Percentiles rank a stretch among this genome's conserved stretches.
Conservation (phyloP, 35 echinoderm and acorn worm species). For the Heliocidaris erythrogramma region DNA sequence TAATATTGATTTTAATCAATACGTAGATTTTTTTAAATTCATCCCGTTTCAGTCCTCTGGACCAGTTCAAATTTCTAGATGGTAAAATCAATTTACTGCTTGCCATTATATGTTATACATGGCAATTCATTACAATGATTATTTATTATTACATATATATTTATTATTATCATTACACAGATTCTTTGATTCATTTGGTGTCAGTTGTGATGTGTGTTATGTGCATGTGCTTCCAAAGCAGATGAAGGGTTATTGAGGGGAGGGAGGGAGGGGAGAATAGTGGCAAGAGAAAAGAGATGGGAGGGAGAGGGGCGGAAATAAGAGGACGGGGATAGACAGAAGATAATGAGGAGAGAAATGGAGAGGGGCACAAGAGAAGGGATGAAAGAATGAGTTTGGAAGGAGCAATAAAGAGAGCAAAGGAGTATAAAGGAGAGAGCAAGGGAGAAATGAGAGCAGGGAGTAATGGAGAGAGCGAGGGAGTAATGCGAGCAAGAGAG, state of each 20-base stretch:
- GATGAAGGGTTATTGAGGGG: neutral
- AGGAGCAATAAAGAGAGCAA: no score
- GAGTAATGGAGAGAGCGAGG: neutral
- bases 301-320: neutral
- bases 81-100: neutral
- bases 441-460: no score
- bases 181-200: neutral
- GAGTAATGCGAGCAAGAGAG: neutral
- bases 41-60: neutral
- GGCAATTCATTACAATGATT: neutral
- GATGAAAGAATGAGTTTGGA: no score
- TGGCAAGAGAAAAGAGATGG: neutral
- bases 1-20: neutral
- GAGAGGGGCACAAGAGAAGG: no score
- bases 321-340: neutral
- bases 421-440: no score
- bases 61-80: no score
- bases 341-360: no score
- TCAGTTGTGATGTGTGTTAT: neutral
- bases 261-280: neutral
- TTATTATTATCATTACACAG: neutral
- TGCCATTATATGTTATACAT: neutral
- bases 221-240: neutral
- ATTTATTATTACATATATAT: slow-evolving; percentile 1
- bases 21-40: neutral